Conservation (phyloP, 2,888 invertebrate genomes). For the Romanomermis culicivorax region DNA sequence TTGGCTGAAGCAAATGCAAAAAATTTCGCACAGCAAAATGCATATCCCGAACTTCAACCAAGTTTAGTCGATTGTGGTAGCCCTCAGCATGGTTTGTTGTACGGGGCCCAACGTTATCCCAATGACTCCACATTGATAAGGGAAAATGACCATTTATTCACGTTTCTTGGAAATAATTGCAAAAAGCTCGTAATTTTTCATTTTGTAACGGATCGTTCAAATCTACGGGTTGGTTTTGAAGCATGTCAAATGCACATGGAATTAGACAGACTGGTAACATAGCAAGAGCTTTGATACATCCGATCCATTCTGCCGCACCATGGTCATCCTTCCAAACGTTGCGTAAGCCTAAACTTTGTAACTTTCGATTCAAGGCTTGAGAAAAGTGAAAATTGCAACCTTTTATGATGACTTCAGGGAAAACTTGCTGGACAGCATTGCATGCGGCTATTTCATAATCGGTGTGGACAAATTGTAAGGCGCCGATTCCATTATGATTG, state of each 20-base stretch:
- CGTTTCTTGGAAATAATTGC: neutral
- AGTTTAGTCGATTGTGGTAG: conserved; percentile 1
- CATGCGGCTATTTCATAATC: conserved; percentile 2
- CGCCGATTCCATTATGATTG: neutral
- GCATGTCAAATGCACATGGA: neutral
- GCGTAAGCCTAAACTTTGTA: neutral
- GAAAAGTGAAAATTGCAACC: conserved; percentile 4
- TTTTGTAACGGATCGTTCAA: neutral
- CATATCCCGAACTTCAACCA: neutral
- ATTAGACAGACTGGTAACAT: neutral
- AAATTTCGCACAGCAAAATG: neutral
- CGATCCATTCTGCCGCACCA: neutral
- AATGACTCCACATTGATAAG: neutral
- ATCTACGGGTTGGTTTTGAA: neutral
- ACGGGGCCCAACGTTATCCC: conserved; percentile 1
- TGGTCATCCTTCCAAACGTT: neutral
- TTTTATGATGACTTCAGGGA: neutral
- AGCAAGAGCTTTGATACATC: neutral
- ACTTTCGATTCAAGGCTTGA: neutral
- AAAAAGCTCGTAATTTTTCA: neutral
- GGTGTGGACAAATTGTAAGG: neutral
- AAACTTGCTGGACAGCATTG: neutral
- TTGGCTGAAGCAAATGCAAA: neutral
- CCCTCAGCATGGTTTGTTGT: conserved; percentile 4
- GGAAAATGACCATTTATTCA: neutral